A percentile compares a stretch with the other conserved stretches of the same genome.
Evolutionary conservation across 2,113 vertebrate species (phyloP).

Genomic region (Micromys minutus): DNA sequence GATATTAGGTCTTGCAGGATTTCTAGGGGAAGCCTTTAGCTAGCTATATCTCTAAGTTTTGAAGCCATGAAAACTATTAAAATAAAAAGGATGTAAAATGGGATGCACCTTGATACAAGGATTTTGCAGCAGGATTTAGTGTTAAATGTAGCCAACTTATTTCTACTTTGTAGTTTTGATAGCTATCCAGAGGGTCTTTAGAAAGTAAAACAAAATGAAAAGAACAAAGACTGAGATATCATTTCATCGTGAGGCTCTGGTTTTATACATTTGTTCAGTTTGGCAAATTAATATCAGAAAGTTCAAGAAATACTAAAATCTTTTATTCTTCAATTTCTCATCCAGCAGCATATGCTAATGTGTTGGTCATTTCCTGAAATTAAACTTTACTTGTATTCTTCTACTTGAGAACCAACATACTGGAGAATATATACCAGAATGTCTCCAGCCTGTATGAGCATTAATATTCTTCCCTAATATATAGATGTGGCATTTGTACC

Average conservation of each 20-base stretch:
- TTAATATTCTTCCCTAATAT: not conserved
- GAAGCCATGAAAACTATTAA: conserved; percentile 60
- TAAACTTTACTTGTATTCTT: conserved; percentile 10
- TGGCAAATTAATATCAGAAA: conserved; percentile 63
- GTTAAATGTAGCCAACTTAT: conserved; percentile 72
- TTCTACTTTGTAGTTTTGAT: conserved; percentile 69
- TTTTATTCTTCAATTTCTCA: conserved; percentile 36
- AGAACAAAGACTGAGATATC: conserved; percentile 64
- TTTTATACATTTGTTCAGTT: conserved; percentile 59
- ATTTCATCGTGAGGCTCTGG: conserved; percentile 53
- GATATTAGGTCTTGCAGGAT: conserved; percentile 48
- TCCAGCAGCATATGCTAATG: conserved; percentile 5
- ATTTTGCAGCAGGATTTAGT: conserved; percentile 42
- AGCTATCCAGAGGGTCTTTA: conserved; percentile 67
- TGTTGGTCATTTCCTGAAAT: conserved; percentile 16
- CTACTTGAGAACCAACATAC: not conserved
- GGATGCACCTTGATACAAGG: conserved; percentile 56
- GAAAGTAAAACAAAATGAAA: conserved; percentile 76
- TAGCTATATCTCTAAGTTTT: conserved; percentile 39
- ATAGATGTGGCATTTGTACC: not conserved
- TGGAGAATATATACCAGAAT: not conserved
- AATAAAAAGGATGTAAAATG: conserved; percentile 69
- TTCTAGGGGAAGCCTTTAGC: conserved; percentile 31
- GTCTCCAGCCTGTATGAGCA: not conserved
- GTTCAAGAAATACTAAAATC: conserved; percentile 55